These are phyloP conservation scores for Scaptomyza pallida DNA, from an alignment of 1,140 invertebrate genomes.

Conservation along the genomic window DNA sequence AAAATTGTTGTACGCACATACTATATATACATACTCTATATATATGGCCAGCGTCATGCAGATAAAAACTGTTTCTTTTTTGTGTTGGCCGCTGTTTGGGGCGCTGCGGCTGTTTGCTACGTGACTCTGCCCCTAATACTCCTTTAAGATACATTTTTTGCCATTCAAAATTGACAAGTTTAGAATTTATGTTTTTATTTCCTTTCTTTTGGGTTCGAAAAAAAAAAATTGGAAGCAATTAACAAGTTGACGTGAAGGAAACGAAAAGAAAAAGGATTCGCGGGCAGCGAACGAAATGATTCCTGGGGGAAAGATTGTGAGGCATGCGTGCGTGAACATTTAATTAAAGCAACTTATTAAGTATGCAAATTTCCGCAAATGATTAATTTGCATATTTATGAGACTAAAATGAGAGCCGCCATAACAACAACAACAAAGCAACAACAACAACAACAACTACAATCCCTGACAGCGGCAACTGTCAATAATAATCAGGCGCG, in stretches of 20 bases:
- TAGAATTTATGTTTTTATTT: constrained; percentile 17
- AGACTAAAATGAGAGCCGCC: constrained; percentile 78
- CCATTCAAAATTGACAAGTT: constrained; percentile 17
- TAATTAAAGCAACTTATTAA: constrained; percentile 82
- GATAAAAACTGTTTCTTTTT: constrained; percentile 43
- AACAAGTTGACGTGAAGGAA: constrained; percentile 56
- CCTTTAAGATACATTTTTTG: constrained; percentile 20
- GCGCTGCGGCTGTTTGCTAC: constrained; percentile 50
- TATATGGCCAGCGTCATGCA: constrained; percentile 35
- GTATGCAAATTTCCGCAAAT: constrained; percentile 81
- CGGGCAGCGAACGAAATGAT: constrained; percentile 36
- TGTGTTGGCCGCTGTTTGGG: constrained; percentile 26
- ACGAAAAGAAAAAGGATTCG: constrained; percentile 48
- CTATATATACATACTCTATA: background rate
- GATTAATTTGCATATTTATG: constrained; percentile 82
- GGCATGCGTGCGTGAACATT: constrained; percentile 81
- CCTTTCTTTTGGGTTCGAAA: constrained; percentile 4
- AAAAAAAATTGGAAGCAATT: constrained; percentile 39
- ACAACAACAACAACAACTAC: constrained; percentile 27
- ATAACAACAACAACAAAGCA: constrained; percentile 53
- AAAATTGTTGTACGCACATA: constrained; percentile 36
- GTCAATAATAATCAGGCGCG: constrained; percentile 75
- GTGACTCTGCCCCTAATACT: constrained; percentile 60
- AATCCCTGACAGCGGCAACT: constrained; percentile 62
- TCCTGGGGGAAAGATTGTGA: constrained; percentile 74